Percentiles rank a stretch among this genome's conserved stretches.
These are phyloP conservation scores for Thereva nobilitata DNA, from an alignment of 2,888 invertebrate species.

Conservation along the genomic window DNA sequence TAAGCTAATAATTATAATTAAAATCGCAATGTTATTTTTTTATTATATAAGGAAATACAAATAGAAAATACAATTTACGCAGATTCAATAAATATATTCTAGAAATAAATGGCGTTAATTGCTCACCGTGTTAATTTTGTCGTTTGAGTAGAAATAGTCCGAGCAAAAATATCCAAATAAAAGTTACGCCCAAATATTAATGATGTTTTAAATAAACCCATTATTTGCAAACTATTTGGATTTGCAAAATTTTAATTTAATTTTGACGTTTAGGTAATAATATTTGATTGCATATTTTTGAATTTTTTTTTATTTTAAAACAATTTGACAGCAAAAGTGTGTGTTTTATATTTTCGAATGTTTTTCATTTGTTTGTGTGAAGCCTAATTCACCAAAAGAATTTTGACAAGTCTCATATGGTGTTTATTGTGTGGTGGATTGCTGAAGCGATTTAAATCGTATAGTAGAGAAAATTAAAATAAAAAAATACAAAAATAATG, in stretches of 20 bases:
- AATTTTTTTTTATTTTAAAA: too few relatives aligned
- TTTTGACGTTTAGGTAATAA: too few relatives aligned
- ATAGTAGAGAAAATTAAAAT: too few relatives aligned
- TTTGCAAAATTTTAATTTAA: too few relatives aligned
- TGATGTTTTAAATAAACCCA: conserved; percentile 36
- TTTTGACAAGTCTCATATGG: background rate
- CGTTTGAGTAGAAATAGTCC: conserved; percentile 33
- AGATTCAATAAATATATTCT: background rate
- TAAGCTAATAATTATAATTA: conserved; percentile 64
- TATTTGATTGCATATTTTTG: too few relatives aligned
- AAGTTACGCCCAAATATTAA: conserved; percentile 21
- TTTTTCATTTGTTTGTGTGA: background rate
- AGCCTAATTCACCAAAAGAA: background rate
- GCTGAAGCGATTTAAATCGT: too few relatives aligned
- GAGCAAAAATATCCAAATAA: conserved; percentile 35
- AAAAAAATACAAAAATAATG: too few relatives aligned
- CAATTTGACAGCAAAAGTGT: background rate
- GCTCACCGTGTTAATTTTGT: conserved; percentile 37
- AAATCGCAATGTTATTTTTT: background rate
- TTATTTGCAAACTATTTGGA: background rate
- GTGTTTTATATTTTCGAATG: background rate
- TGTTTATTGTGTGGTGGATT: too few relatives aligned
- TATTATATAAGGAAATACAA: background rate
- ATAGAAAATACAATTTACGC: background rate
- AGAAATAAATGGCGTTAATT: background rate